Evolutionary conservation across 2,113 vertebrate genomes (phyloP), one percentile per base, ranked within the genome.

Genomic region (Ailuropoda melanoleuca): DNA sequence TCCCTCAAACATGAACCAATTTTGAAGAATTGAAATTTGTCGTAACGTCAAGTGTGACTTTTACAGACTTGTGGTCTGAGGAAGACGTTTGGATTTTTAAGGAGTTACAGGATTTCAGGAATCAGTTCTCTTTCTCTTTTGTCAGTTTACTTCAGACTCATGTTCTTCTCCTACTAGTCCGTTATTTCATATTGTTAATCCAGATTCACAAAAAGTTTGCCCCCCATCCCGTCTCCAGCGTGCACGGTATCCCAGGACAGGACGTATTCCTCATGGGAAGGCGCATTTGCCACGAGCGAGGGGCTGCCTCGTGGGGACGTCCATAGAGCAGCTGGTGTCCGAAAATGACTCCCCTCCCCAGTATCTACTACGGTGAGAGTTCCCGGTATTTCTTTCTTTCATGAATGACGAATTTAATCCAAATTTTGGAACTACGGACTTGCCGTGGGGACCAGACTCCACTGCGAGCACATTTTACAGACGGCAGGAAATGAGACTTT

Each of bases 231-330:
- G 1, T 26, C 55, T 43, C 24, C 55, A 29, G 29, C 29, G 8
- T 14, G 24, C 6, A 1, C 24, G 3, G 43, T 29, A 4, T 37
- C n/a, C 10, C 77, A 37, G 31, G 53, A 55, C 56, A 43, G 23
- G 37, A 23, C 50, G 8, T 18, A 12, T 13, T 6, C 13, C 12
- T 31, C 24, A 6, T 31, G 4, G 6, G 13, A 34, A 14, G 62
- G 34, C 6, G 29, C 2, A 11, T 62, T 11, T 3, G 58, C 58
- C 10, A 4, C 1, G 11, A 9, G 24, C 58, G 0, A 60, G 58
- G 9, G 58, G 9, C 58, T 26, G 24, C 24, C 24, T 3, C 56
- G 2, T 8, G 14, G 18, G 55, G 23, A 1, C 80, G 17, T 13
- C 26, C 3, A 8, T 10, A 4, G 11, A 3, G 23, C 58, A 60